These are phyloP conservation scores for Agelaius phoeniceus DNA, from an alignment of 2,113 vertebrate genomes.

Conservation along the genomic window DNA sequence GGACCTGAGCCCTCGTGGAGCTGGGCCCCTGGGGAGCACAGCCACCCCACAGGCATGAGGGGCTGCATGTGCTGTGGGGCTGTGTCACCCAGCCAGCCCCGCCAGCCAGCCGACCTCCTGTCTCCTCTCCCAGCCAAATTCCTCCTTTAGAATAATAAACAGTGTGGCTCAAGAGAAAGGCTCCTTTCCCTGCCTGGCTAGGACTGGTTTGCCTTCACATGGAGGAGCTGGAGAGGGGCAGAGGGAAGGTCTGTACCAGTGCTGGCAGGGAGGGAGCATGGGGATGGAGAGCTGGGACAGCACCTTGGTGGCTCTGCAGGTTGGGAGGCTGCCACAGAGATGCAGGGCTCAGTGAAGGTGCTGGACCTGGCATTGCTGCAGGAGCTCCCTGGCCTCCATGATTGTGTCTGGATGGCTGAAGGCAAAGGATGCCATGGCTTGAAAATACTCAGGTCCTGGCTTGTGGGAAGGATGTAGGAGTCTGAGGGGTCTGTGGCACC, in stretches of 20 bases:
- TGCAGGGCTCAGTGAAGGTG: not conserved
- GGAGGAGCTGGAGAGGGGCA: not conserved
- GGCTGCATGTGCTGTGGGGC: not conserved
- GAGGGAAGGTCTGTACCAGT: not conserved
- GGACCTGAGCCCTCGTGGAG: not conserved
- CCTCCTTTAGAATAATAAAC: slow-evolving; percentile 81
- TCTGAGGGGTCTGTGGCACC: not conserved
- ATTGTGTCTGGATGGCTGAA: not conserved
- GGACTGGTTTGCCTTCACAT: slow-evolving; percentile 45
- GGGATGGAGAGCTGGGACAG: not conserved
- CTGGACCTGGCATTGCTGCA: not conserved
- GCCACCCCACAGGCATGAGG: not conserved
- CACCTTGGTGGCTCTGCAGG: not conserved
- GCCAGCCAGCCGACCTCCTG: slow-evolving; percentile 58
- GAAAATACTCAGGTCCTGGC: not conserved
- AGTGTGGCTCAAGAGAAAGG: slow-evolving; percentile 48
- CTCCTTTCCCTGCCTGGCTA: slow-evolving; percentile 50
- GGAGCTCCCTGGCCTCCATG: not conserved
- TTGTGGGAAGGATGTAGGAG: not conserved
- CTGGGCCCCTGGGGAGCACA: accelerated
- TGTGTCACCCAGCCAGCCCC: not conserved
- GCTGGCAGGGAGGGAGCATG: accelerated
- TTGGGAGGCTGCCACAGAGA: not conserved
- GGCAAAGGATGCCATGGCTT: not conserved
- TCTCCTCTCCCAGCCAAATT: slow-evolving; percentile 72